phyloP scores from a whole-genome alignment of 2,113 vertebrate species.

The Gasterosteus nipponicus region DNA sequence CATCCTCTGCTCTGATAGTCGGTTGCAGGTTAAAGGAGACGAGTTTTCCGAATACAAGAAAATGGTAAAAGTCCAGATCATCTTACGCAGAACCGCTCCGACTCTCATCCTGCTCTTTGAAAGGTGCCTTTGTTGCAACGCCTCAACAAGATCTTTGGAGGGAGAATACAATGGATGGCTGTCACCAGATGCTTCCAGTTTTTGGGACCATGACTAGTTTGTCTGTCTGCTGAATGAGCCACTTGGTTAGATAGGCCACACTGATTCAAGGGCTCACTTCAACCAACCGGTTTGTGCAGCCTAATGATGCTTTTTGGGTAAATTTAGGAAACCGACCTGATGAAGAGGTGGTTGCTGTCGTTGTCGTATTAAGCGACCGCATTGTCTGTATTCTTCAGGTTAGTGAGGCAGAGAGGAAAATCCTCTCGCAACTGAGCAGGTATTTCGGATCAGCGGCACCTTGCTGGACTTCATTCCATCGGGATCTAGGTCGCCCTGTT shows the following conservation, averaged over 20 bases:
- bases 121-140: slow-evolving; percentile 43
- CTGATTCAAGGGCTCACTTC: not conserved
- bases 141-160: not conserved
- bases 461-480: not conserved
- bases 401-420: not conserved
- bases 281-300: not conserved
- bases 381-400: slow-evolving; percentile 10
- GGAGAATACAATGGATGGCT: slow-evolving; percentile 22
- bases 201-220: slow-evolving; percentile 1
- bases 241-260: not conserved
- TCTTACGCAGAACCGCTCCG: slow-evolving; percentile 23
- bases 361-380: too few species aligned
- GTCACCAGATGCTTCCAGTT: slow-evolving; percentile 14
- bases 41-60: not conserved
- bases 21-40: not conserved
- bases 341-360: too few species aligned
- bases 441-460: too few species aligned
- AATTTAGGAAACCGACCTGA: not conserved
- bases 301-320: not conserved
- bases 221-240: slow-evolving; percentile 5
- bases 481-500: not conserved
- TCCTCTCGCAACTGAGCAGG: not conserved
- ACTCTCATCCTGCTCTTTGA: slow-evolving; percentile 19
- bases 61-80: not conserved
- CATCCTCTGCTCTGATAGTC: not conserved